A percentile compares a stretch with the other conserved stretches of the same genome.
These are phyloP conservation scores for Gallinago undulata DNA, from an alignment of 2,113 vertebrate species.

Conservation along the genomic window DNA sequence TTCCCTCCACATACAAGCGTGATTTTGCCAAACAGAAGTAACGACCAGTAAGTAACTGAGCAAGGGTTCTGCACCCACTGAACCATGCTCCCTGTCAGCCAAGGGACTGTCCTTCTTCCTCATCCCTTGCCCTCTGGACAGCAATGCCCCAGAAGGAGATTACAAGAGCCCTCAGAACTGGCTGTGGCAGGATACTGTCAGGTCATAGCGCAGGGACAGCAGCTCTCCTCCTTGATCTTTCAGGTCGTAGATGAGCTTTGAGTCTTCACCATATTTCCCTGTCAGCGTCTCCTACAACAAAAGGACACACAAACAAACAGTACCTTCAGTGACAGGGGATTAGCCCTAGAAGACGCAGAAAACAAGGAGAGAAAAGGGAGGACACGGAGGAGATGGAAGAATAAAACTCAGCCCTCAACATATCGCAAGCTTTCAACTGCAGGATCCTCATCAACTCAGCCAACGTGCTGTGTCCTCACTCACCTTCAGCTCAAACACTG, in stretches of 20 bases:
- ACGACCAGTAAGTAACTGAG: not conserved
- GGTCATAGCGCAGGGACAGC: slow-evolving; percentile 93
- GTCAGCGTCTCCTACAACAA: slow-evolving; percentile 89
- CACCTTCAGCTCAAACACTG: slow-evolving; percentile 97
- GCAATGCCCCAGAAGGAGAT: not conserved
- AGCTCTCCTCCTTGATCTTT: slow-evolving; percentile 98
- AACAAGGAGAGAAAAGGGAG: not conserved
- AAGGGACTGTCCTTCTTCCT: not conserved
- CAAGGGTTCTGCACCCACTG: not conserved
- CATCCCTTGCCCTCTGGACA: not conserved
- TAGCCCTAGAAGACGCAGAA: not conserved
- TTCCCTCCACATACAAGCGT: not conserved
- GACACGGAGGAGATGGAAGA: not conserved
- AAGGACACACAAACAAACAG: not conserved
- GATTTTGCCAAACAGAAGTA: not conserved
- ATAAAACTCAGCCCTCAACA: not conserved
- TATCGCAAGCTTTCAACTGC: not conserved
- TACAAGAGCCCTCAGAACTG: not conserved
- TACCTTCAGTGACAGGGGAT: not conserved
- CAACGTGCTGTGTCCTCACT: not conserved
- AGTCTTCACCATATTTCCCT: slow-evolving; percentile 97
- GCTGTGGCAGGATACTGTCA: slow-evolving; percentile 90
- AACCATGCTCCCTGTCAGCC: not conserved
- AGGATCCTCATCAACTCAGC: not conserved
- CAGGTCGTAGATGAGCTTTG: slow-evolving; percentile 97